Conservation (phyloP, 2,888 invertebrate species). For the Seira ritae region DNA sequence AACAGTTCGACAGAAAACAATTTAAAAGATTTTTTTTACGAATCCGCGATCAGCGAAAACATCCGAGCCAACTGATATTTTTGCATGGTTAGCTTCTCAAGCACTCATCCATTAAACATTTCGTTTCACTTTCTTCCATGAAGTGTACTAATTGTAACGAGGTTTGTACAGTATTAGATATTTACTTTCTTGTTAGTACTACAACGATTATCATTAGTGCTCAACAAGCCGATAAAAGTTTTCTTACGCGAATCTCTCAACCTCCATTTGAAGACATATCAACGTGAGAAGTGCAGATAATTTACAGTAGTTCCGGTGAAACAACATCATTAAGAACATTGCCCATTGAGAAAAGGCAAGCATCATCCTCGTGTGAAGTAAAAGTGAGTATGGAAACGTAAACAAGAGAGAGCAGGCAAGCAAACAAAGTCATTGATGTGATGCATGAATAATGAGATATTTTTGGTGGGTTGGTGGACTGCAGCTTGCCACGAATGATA, state of each 20-base stretch:
- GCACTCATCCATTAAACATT: not conserved
- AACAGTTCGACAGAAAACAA: too few species aligned
- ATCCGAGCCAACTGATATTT: too few species aligned
- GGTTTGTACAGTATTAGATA: not conserved
- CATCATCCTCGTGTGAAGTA: not conserved
- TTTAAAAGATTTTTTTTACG: too few species aligned
- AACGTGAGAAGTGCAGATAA: not conserved
- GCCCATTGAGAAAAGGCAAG: not conserved
- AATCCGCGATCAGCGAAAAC: too few species aligned
- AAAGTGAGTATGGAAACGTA: not conserved
- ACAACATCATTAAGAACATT: not conserved
- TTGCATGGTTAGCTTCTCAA: too few species aligned
- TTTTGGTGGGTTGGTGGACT: not conserved
- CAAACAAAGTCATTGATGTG: not conserved
- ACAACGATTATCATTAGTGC: slow-evolving; percentile 24
- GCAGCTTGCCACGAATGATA: too few species aligned
- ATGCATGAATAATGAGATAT: slow-evolving; percentile 1
- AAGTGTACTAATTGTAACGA: not conserved
- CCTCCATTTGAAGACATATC: not conserved
- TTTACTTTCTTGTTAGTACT: not conserved
- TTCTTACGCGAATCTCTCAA: slow-evolving; percentile 28
- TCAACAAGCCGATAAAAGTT: slow-evolving; percentile 59
- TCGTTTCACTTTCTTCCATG: not conserved
- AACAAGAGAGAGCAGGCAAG: slow-evolving; percentile 9
- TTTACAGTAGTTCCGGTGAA: slow-evolving; percentile 48